These are phyloP conservation scores for Rousettus madagascariensis DNA, from an alignment of 2,797 vertebrate species.

Conservation along the genomic window DNA sequence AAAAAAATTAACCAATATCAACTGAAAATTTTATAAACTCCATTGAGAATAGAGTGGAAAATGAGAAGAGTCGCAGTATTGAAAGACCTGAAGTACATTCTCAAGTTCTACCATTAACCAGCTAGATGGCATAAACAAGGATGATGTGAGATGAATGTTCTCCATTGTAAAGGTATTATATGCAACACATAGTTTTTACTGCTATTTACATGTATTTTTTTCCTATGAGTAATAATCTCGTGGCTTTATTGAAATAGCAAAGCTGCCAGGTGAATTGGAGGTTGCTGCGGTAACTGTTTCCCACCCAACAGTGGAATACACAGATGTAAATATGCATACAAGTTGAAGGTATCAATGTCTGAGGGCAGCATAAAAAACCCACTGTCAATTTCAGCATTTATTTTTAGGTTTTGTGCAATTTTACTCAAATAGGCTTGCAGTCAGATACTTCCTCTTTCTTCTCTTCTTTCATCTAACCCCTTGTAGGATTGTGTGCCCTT, in stretches of 20 bases:
- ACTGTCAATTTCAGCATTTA: slow-evolving; percentile 27
- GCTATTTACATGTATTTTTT: neutral
- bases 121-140: neutral
- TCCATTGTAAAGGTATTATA: neutral
- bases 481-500: neutral
- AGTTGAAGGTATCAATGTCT: slow-evolving; percentile 29
- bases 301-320: neutral
- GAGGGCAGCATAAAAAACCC: slow-evolving; percentile 16
- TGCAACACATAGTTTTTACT: neutral
- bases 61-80: neutral
- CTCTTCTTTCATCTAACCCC: slow-evolving; percentile 31
- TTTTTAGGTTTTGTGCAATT: slow-evolving; percentile 53
- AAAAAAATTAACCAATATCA: neutral
- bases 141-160: neutral
- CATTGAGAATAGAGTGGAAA: neutral
- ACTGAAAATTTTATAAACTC: neutral
- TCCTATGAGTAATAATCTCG: neutral
- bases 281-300: slow-evolving; percentile 25
- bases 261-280: neutral
- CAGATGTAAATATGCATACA: neutral
- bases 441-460: neutral
- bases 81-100: neutral
- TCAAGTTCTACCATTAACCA: neutral
- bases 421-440: neutral
- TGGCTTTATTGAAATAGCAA: slow-evolving; percentile 40